A percentile compares a stretch with the other conserved stretches of the same genome.
phyloP scores from a whole-genome alignment of 2,113 vertebrate species.

The Crotophaga sulcirostris region DNA sequence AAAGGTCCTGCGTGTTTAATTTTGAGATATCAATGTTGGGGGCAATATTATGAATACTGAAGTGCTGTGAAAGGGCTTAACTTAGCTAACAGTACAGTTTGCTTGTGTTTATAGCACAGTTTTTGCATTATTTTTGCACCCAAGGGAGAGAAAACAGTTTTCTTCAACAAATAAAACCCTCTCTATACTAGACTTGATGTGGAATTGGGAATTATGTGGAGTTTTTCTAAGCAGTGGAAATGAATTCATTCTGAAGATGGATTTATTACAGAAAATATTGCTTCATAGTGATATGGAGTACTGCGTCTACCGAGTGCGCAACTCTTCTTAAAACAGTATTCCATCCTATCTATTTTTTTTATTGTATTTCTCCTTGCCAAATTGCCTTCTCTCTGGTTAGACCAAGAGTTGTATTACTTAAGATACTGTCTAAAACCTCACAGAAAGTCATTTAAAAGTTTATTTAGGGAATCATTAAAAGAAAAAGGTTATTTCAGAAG shows the following conservation, averaged over 20 bases:
- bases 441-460: neutral
- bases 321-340: neutral
- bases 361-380: neutral
- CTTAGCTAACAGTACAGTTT: neutral
- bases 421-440: neutral
- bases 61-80: neutral
- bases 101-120: neutral
- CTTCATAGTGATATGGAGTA: neutral
- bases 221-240: neutral
- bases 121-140: neutral
- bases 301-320: neutral
- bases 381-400: neutral
- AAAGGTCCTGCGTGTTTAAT: neutral
- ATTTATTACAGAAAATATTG: neutral
- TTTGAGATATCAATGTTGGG: neutral
- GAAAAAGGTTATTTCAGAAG: neutral
- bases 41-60: neutral
- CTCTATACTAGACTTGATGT: neutral
- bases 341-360: neutral
- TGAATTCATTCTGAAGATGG: neutral
- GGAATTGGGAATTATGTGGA: neutral
- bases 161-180: neutral
- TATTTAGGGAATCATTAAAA: neutral
- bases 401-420: neutral
- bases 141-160: neutral